These are phyloP conservation scores for Pterocles orientalis DNA, from an alignment of 2,113 vertebrate species.

Conservation along the genomic window DNA sequence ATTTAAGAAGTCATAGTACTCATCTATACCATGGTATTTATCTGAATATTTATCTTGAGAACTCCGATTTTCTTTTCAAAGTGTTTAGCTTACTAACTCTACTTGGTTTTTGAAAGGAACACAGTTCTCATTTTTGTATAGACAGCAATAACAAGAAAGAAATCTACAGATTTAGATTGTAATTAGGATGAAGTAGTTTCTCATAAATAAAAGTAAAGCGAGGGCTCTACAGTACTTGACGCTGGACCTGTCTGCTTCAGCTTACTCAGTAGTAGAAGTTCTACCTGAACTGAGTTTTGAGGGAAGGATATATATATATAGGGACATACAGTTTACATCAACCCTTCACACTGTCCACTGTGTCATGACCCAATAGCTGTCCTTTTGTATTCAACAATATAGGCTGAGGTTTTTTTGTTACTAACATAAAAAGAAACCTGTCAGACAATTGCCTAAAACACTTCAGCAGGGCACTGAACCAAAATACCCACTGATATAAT, in stretches of 20 bases:
- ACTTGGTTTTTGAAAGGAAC: background rate
- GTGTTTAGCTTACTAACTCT: background rate
- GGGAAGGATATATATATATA: background rate
- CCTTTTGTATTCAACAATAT: background rate
- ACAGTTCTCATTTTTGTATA: background rate
- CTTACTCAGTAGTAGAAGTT: background rate
- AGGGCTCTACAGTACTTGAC: background rate
- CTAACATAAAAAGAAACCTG: background rate
- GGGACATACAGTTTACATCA: background rate
- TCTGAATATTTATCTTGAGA: background rate
- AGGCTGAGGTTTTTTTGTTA: background rate
- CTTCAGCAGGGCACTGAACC: background rate
- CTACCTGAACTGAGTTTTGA: background rate
- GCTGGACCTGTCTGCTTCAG: background rate
- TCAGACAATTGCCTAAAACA: background rate
- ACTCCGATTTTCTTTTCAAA: background rate
- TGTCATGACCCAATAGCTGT: background rate
- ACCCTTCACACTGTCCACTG: fast-evolving
- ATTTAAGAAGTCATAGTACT: background rate
- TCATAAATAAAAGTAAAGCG: background rate
- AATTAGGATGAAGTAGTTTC: background rate
- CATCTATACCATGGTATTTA: background rate
- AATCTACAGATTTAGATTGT: background rate
- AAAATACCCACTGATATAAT: background rate
- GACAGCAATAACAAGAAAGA: background rate